A percentile compares a stretch with the other conserved stretches of the same genome.
Evolutionary conservation across 2,888 invertebrate species (phyloP).

Genomic region (Tenthredo notha): DNA sequence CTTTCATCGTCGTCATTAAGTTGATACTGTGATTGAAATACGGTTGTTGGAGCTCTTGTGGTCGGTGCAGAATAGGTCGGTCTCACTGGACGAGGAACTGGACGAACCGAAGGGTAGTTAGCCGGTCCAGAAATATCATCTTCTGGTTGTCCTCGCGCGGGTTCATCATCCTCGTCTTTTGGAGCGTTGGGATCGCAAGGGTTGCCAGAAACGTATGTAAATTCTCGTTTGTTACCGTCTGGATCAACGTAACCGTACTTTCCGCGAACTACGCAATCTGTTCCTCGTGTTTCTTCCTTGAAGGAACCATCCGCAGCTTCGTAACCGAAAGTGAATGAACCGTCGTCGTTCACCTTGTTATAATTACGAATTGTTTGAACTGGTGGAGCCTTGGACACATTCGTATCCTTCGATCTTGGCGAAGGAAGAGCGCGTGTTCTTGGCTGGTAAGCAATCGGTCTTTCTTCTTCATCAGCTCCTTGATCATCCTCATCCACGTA

Average conservation of each 20-base stretch:
- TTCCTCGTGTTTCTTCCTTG: constrained; percentile 91
- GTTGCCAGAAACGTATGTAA: constrained; percentile 92
- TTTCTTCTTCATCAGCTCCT: constrained; percentile 74
- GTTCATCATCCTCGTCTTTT: constrained; percentile 83
- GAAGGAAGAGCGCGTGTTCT: constrained; percentile 75
- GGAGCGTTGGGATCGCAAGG: constrained; percentile 93
- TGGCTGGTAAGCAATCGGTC: constrained; percentile 70
- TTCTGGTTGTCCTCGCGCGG: constrained; percentile 80
- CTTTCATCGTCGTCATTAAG: constrained; percentile 79
- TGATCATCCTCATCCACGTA: constrained; percentile 78
- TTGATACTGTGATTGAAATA: constrained; percentile 86
- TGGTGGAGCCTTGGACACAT: constrained; percentile 84
- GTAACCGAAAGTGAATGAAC: constrained; percentile 91
- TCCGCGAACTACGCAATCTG: constrained; percentile 92
- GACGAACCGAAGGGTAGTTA: constrained; percentile 82
- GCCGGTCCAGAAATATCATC: constrained; percentile 82
- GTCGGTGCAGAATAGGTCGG: constrained; percentile 77
- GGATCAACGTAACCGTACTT: constrained; percentile 94
- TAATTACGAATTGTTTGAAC: constrained; percentile 92
- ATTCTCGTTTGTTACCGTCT: constrained; percentile 91
- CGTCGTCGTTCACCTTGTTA: constrained; percentile 92
- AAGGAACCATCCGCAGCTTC: constrained; percentile 93
- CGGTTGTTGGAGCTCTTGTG: constrained; percentile 82
- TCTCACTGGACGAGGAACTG: constrained; percentile 76
- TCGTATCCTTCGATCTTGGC: constrained; percentile 80